Base-by-base conservation (phyloP, 2,113 vertebrate genomes). In the Choloepus hoffmanni region DNA sequence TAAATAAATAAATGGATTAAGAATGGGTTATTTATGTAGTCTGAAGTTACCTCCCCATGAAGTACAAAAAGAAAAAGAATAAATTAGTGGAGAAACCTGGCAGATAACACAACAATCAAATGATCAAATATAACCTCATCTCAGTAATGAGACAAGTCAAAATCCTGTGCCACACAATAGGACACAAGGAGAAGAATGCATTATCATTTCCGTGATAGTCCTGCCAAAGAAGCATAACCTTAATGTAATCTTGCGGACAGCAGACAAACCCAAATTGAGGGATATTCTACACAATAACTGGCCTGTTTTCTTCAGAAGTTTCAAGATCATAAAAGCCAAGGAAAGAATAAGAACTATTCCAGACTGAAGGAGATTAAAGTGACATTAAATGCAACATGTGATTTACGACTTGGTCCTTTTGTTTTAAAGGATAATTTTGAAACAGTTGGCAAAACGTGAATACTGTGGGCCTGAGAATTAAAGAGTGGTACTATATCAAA, bases 381-480 rank as follows among this genome's bases (percentile, higher is more conserved):
- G 55, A 82, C 85, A 60, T 8, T 95, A 40, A 82, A 58, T 82
- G 76, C 30, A 82, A 28, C 36, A 73, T 30, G 8, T 53, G 28
- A 58, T 65, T 55, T 33, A 33, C 12, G 18, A 81, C 45, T 89
- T 58, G 26, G 60, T 81, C 60, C 30, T 86, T 86, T 74, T 73
- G 26, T 7, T 90, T 0, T 78, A 53, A 95, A 87, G 68, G 62
- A 70, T n/a, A 95, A 11, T 24, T 72, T 86, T 72, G 53, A 14
- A 90, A 87, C 21, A 77, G 45, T 43, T 90, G 60, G 36, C 26
- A 63, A 76, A 76, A 79, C 73, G 79, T 70, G 50, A 96, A 73
- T 85, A 60, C 33, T 0, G 11, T 55, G 14, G 53, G 15, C n/a
- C 33, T 92, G 26, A 26, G 77, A 40, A 55, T n/a, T 85, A 77